Conservation (phyloP, 2,113 vertebrate species). For the Laterallus jamaicensis region DNA sequence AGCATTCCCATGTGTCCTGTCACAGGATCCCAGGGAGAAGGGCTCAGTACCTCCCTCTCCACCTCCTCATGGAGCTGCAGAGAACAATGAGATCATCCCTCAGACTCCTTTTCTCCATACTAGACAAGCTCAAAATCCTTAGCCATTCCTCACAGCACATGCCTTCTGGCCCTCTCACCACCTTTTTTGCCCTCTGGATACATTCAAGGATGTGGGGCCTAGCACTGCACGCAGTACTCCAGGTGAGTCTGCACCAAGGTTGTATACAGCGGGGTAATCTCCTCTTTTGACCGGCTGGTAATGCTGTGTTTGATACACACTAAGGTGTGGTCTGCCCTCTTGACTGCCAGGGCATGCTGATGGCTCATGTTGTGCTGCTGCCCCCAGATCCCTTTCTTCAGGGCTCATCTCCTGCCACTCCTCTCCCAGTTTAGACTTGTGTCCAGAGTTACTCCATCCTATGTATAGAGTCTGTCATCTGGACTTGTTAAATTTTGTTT, state of each 20-base stretch:
- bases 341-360: neutral
- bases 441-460: neutral
- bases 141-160: accelerated
- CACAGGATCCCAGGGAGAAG: neutral
- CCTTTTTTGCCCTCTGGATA: neutral
- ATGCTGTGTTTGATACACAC: neutral
- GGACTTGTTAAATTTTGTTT: neutral
- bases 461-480: neutral
- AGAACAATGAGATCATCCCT: neutral
- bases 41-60: neutral
- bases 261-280: accelerated
- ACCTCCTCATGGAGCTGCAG: neutral
- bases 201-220: no score
- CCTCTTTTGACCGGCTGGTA: accelerated
- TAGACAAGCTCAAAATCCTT: neutral
- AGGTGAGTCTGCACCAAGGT: accelerated
- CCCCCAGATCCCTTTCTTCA: neutral
- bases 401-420: neutral
- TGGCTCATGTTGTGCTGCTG: neutral
- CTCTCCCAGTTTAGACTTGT: neutral
- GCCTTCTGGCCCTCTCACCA: neutral
- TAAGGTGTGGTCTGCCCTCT: neutral
- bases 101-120: neutral
- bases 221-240: neutral
- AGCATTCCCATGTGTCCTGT: accelerated